Percentiles rank a stretch among this genome's conserved stretches.
phyloP scores from a whole-genome alignment of 2,113 vertebrate genomes.

The Microtus pennsylvanicus region DNA sequence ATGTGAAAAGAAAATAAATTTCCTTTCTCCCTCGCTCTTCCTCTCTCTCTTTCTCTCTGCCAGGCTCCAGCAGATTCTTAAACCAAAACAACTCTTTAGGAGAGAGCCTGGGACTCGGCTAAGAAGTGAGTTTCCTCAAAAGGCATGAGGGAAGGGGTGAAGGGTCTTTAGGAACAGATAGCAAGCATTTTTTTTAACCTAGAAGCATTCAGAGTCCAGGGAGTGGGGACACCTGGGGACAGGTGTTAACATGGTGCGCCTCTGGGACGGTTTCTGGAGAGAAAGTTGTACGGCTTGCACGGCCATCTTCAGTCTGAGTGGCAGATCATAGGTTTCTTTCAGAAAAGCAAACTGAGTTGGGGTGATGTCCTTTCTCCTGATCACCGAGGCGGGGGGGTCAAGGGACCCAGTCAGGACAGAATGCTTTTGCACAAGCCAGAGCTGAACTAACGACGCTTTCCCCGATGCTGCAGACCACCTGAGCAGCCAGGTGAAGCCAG shows the following conservation, averaged over 20 bases:
- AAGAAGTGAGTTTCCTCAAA: slow-evolving; percentile 76
- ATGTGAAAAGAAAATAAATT: slow-evolving; percentile 68
- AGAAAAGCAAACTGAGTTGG: not conserved
- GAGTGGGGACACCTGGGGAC: not conserved
- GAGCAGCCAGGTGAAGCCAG: not conserved
- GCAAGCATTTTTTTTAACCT: not conserved
- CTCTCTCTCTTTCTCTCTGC: not conserved
- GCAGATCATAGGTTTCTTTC: slow-evolving; percentile 57
- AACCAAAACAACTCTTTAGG: slow-evolving; percentile 65
- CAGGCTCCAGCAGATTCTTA: slow-evolving; percentile 55
- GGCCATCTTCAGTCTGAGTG: slow-evolving; percentile 49
- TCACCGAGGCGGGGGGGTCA: not conserved
- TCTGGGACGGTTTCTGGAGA: not conserved
- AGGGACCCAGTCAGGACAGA: not conserved
- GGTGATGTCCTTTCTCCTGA: slow-evolving; percentile 53
- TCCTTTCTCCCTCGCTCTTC: not conserved
- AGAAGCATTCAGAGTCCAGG: slow-evolving; percentile 16
- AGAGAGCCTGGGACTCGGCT: slow-evolving; percentile 50
- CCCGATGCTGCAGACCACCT: slow-evolving; percentile 1
- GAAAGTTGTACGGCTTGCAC: slow-evolving; percentile 73
- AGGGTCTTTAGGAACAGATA: slow-evolving; percentile 35
- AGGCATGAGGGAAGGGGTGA: slow-evolving; percentile 9
- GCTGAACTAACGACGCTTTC: slow-evolving; percentile 6
- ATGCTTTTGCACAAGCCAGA: not conserved
- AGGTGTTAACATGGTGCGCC: not conserved